Conservation (phyloP, 1,140 invertebrate species). For the Cotesia glomerata region DNA sequence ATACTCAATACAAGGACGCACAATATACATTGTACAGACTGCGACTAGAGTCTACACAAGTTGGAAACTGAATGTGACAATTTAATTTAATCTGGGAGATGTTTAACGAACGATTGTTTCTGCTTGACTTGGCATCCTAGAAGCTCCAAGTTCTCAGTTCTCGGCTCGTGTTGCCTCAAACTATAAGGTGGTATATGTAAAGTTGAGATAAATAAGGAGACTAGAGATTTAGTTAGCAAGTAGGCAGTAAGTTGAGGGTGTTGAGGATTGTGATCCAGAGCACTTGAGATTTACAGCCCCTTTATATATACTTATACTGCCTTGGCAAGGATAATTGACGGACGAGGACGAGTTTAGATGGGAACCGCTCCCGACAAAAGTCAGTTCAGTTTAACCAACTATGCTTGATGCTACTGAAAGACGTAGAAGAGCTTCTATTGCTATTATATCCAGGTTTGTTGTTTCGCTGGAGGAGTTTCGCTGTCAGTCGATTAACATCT, state of each 20-base stretch:
- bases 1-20: too few species aligned
- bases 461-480: constrained; percentile 6
- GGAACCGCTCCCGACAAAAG: constrained; percentile 24
- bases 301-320: background rate
- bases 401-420: constrained; percentile 40
- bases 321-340: constrained; percentile 46
- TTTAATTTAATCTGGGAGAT: constrained; percentile 2
- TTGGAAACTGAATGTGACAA: background rate
- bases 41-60: too few species aligned
- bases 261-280: constrained; percentile 20
- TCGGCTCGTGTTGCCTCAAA: background rate
- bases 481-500: constrained; percentile 13
- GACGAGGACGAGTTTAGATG: background rate
- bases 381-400: constrained; percentile 45
- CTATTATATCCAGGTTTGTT: too few species aligned
- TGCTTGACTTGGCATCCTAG: constrained; percentile 3
- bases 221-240: background rate
- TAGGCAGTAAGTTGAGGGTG: background rate
- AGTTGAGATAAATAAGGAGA: background rate
- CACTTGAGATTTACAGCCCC: constrained; percentile 20
- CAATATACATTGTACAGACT: too few species aligned
- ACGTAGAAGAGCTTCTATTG: too few species aligned
- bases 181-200: background rate
- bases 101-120: constrained; percentile 22
- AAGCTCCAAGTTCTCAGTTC: background rate